phyloP scores from a whole-genome alignment of 2,113 vertebrate species.

The Morone saxatilis region DNA sequence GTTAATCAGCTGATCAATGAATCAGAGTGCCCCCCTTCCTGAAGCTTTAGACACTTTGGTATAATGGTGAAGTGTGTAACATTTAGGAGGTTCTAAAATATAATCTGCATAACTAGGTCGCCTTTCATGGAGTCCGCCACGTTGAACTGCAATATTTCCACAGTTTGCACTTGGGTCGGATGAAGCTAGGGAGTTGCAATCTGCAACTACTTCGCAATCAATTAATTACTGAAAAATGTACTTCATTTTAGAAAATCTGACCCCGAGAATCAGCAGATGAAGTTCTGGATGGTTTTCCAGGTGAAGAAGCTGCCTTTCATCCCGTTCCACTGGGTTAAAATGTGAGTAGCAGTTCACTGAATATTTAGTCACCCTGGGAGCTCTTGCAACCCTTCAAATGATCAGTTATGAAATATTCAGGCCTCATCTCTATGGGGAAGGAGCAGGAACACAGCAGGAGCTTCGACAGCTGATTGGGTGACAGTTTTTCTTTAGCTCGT shows the following conservation, averaged over 20 bases:
- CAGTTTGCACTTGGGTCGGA: too few species aligned
- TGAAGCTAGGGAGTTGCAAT: too few species aligned
- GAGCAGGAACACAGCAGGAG: slow-evolving; percentile 37
- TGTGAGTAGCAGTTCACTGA: slow-evolving; percentile 51
- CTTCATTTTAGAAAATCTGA: slow-evolving; percentile 31
- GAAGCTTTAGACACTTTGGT: neutral
- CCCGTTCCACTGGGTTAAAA: slow-evolving; percentile 45
- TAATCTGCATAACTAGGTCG: too few species aligned
- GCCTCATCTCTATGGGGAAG: slow-evolving; percentile 19
- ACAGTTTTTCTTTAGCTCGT: slow-evolving; percentile 37
- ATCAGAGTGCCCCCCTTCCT: neutral
- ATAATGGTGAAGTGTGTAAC: neutral
- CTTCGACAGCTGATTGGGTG: slow-evolving; percentile 39
- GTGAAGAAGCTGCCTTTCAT: slow-evolving; percentile 62
- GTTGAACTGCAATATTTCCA: too few species aligned
- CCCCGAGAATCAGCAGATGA: neutral
- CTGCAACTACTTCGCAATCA: too few species aligned
- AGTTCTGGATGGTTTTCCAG: slow-evolving; percentile 13
- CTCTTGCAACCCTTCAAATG: slow-evolving; percentile 58
- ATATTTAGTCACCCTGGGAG: slow-evolving; percentile 59
- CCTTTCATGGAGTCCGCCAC: too few species aligned
- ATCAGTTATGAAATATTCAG: slow-evolving; percentile 76
- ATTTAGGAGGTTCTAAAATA: too few species aligned
- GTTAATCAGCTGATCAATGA: neutral
- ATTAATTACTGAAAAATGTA: slow-evolving; percentile 34